Percentiles rank a stretch among this genome's conserved stretches.
phyloP scores from a whole-genome alignment of 2,797 vertebrate genomes.

The Spondyliosoma cantharus region DNA sequence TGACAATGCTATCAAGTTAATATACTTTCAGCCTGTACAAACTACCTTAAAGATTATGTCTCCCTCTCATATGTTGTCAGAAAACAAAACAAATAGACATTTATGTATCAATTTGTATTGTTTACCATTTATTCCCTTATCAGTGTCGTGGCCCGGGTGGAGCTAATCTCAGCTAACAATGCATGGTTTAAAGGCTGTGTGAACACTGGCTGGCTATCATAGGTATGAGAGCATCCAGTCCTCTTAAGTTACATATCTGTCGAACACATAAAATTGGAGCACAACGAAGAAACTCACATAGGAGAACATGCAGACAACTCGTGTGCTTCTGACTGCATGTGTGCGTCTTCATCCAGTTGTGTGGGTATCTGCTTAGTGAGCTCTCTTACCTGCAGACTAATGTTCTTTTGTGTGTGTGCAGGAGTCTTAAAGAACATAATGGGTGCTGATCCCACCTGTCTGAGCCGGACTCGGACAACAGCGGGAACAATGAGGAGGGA shows the following conservation, averaged over 20 bases:
- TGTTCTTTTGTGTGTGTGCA: slow-evolving; percentile 56
- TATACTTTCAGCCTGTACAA: background rate
- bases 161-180: background rate
- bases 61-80: background rate
- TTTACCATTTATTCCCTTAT: slow-evolving; percentile 8
- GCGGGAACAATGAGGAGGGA: slow-evolving; percentile 66
- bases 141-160: background rate
- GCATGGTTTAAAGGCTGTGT: background rate
- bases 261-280: background rate
- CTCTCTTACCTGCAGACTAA: slow-evolving; percentile 44
- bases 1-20: background rate
- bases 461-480: slow-evolving; percentile 63
- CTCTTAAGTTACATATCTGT: background rate
- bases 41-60: background rate
- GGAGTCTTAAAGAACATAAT: slow-evolving; percentile 75
- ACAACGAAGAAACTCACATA: background rate
- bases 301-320: background rate
- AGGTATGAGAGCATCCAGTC: background rate
- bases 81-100: background rate
- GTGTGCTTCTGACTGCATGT: slow-evolving; percentile 13
- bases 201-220: slow-evolving; percentile 11
- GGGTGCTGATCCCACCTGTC: slow-evolving; percentile 74
- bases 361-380: slow-evolving; percentile 54
- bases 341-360: slow-evolving; percentile 13
- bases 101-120: background rate